These are phyloP conservation scores for Polypedilum vanderplanki DNA, from an alignment of 1,140 invertebrate genomes.

Conservation along the genomic window DNA sequence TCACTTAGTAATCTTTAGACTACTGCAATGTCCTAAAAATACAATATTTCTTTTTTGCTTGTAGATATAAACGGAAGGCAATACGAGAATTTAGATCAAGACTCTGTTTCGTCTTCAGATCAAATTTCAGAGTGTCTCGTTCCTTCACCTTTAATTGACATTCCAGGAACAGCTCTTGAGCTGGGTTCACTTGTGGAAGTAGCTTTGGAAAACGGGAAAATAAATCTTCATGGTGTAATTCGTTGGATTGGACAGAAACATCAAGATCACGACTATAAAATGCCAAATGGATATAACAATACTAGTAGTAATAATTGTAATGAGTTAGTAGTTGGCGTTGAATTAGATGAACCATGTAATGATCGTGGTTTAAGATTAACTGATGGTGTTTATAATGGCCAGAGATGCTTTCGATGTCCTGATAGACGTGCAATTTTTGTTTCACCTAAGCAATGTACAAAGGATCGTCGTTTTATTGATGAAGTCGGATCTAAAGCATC, in stretches of 20 bases:
- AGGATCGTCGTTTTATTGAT: constrained; percentile 70
- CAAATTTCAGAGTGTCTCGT: constrained; percentile 27
- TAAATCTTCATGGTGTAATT: constrained; percentile 67
- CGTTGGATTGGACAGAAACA: constrained; percentile 69
- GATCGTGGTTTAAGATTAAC: constrained; percentile 52
- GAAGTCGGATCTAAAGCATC: constrained; percentile 35
- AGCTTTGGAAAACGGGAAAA: constrained; percentile 36
- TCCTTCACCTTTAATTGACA: constrained; percentile 33
- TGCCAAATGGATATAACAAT: constrained; percentile 30
- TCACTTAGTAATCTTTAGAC: not conserved
- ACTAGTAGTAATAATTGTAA: constrained; percentile 35
- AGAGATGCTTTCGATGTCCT: constrained; percentile 62
- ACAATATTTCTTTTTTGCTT: constrained; percentile 23
- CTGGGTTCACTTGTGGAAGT: constrained; percentile 71
- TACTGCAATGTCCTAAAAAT: no score
- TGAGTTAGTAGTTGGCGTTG: constrained; percentile 49
- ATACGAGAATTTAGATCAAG: constrained; percentile 31
- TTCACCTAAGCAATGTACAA: constrained; percentile 63
- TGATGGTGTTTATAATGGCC: constrained; percentile 68
- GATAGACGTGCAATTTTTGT: constrained; percentile 65
- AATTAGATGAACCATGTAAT: constrained; percentile 63
- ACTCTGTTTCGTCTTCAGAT: constrained; percentile 32
- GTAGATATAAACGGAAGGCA: constrained; percentile 30
- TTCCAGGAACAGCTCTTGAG: constrained; percentile 50
- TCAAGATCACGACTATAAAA: constrained; percentile 26